Evolutionary conservation across 2,797 vertebrate genomes (phyloP).

Genomic region (Diplodus sargus): DNA sequence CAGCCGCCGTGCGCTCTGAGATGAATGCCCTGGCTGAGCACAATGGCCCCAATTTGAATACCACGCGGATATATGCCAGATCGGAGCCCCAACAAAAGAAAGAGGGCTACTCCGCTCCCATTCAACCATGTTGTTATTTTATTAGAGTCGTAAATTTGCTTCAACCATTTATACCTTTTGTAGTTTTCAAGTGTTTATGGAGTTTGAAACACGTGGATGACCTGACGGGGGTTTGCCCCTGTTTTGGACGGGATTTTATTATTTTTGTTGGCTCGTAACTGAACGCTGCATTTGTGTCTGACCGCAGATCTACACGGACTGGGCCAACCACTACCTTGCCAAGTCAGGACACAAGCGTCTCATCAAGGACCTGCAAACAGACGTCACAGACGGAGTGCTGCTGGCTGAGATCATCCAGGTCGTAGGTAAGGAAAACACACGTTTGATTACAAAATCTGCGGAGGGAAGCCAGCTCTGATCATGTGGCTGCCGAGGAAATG

Average conservation of each 20-base stretch:
- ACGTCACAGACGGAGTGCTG: slow-evolving; percentile 95
- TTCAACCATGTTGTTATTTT: slow-evolving; percentile 79
- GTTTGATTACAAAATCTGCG: neutral
- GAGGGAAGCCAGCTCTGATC: neutral
- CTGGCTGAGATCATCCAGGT: slow-evolving; percentile 98
- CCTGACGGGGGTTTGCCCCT: slow-evolving; percentile 34
- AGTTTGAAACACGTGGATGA: slow-evolving; percentile 63
- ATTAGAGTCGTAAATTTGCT: slow-evolving; percentile 76
- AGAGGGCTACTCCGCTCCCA: slow-evolving; percentile 71
- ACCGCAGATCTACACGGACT: slow-evolving; percentile 97
- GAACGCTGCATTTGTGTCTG: slow-evolving; percentile 64
- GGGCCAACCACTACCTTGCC: slow-evolving; percentile 98
- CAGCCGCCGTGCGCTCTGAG: slow-evolving; percentile 78
- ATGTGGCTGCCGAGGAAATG: neutral
- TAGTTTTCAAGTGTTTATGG: slow-evolving; percentile 76
- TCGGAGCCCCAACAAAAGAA: slow-evolving; percentile 80
- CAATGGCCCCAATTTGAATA: slow-evolving; percentile 90
- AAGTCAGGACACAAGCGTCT: slow-evolving; percentile 97
- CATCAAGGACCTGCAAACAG: slow-evolving; percentile 97
- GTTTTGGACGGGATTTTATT: slow-evolving; percentile 35
- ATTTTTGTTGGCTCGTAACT: slow-evolving; percentile 35
- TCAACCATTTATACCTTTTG: slow-evolving; percentile 68
- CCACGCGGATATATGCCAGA: slow-evolving; percentile 81
- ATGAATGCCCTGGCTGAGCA: slow-evolving; percentile 86
- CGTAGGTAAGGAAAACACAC: slow-evolving; percentile 89